A percentile compares a stretch with the other conserved stretches of the same genome.
phyloP scores from a whole-genome alignment of 2,113 vertebrate species.

The Planiliza haematocheilus region DNA sequence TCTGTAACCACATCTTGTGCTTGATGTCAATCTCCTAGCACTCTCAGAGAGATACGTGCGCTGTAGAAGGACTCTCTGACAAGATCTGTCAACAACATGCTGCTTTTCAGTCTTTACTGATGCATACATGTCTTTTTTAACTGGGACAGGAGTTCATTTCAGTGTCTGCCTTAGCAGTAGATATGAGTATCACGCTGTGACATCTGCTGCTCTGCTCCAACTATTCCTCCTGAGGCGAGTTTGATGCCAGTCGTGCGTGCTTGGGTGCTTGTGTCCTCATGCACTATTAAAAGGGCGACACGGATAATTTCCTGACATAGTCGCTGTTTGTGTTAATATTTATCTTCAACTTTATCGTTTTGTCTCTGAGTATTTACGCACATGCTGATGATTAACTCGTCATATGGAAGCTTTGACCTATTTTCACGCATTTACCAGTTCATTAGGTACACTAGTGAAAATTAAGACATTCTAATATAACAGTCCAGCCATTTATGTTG shows the following conservation, averaged over 20 bases:
- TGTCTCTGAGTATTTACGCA: conserved; percentile 27
- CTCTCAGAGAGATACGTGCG: conserved; percentile 5
- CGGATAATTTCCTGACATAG: conserved; percentile 37
- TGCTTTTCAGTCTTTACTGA: conserved; percentile 24
- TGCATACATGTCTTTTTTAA: conserved; percentile 7
- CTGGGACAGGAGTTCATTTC: conserved; percentile 25
- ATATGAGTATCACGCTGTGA: conserved; percentile 53
- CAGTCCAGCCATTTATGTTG: no score
- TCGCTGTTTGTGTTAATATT: conserved; percentile 50
- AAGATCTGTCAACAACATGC: conserved; percentile 22
- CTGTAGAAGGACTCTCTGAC: conserved; percentile 2
- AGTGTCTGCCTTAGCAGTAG: conserved; percentile 30
- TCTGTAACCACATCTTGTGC: conserved; percentile 25
- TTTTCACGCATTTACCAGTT: conserved; percentile 5
- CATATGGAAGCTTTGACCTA: conserved; percentile 43
- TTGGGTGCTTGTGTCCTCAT: neutral
- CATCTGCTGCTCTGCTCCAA: conserved; percentile 57
- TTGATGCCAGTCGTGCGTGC: conserved; percentile 12
- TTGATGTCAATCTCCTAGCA: conserved; percentile 38
- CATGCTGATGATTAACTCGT: conserved; percentile 34
- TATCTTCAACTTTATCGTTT: conserved; percentile 41
- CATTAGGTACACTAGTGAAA: no score
- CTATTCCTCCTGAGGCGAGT: conserved; percentile 35
- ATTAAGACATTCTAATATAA: no score
- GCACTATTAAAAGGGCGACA: conserved; percentile 49